Evolutionary conservation across 2,113 vertebrate species (phyloP), one percentile per base, ranked within the genome.

Genomic region (Oryzias woworae): DNA sequence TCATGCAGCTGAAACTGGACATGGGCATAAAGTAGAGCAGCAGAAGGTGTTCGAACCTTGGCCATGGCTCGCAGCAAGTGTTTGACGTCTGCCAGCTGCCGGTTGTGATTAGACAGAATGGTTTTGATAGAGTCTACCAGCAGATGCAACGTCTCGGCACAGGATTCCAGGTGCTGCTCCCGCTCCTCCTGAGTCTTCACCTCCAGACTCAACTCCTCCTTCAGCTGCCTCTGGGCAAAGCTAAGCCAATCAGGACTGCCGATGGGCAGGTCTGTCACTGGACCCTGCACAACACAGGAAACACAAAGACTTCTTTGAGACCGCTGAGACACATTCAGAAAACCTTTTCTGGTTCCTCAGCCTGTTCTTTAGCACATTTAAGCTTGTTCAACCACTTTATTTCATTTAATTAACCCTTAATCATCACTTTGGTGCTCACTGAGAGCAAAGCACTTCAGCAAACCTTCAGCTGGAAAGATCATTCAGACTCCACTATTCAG

Each of bases 61-160:
- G 97, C 96, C 97, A 99, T 99, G 73, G 97, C 95, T 80, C 95
- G 95, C 49, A 99, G 90, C 14, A 99, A 93, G 89, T 98, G 95
- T 67, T 99, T 99, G 68, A 99, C 96, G 43, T 98, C 97, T 15
- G 93, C 95, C 59, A 99, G 93, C 10, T 95, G 95, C 14, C 95
- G 93, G 85, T 98, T 99, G 92, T 99, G 98, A 73, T 88, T 93
- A 0, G 96, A 97, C 43, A 99, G 93, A 66, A 94, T 94, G 41
- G 93, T 95, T 89, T 99, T 99, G 76, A 99, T 96, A 78, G 89
- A 92, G 92, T 99, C 98, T 3, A 99, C 95, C 77, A 99, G 86
- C 55, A 95, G 93, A 89, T 99, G 98, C 76, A 96, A 92, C 1
- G 93, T 93, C 85, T 99, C 98, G 59, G 94, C 95, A 31, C 94